phyloP scores from a whole-genome alignment of 64 coral and sea anemone species.

The Stichodactyla helianthus region DNA sequence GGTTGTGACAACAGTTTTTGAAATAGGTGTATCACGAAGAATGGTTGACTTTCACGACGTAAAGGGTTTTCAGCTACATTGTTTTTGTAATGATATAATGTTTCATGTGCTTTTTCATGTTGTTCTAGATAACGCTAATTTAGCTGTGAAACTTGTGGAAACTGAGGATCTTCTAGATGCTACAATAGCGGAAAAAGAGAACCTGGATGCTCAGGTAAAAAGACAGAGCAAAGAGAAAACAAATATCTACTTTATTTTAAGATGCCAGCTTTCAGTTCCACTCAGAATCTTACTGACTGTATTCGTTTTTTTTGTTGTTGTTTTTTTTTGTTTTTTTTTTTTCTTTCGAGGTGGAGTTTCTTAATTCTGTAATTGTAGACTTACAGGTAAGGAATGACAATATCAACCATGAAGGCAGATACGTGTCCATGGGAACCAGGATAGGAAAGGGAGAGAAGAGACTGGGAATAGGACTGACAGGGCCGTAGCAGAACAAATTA shows the following conservation, averaged over 20 bases:
- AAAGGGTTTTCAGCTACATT: too few species aligned
- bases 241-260: too few species aligned
- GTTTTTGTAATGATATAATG: too few species aligned
- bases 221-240: background rate
- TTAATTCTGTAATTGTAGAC: conserved; percentile 68
- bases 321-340: too few species aligned
- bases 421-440: too few species aligned
- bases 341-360: conserved; percentile 42
- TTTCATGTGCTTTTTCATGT: background rate
- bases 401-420: background rate
- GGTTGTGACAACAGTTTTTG: too few species aligned
- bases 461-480: too few species aligned
- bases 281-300: background rate
- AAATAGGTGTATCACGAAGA: too few species aligned
- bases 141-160: conserved; percentile 30
- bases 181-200: conserved; percentile 32
- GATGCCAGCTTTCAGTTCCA: background rate
- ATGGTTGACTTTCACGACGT: too few species aligned
- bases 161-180: conserved; percentile 40
- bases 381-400: conserved; percentile 30
- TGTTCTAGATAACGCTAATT: background rate
- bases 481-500: too few species aligned
- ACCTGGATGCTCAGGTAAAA: conserved; percentile 39
- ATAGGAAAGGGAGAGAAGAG: too few species aligned
- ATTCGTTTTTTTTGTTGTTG: too few species aligned